Conservation (phyloP, 2,797 vertebrate species). For the Cephalopachus bancanus region DNA sequence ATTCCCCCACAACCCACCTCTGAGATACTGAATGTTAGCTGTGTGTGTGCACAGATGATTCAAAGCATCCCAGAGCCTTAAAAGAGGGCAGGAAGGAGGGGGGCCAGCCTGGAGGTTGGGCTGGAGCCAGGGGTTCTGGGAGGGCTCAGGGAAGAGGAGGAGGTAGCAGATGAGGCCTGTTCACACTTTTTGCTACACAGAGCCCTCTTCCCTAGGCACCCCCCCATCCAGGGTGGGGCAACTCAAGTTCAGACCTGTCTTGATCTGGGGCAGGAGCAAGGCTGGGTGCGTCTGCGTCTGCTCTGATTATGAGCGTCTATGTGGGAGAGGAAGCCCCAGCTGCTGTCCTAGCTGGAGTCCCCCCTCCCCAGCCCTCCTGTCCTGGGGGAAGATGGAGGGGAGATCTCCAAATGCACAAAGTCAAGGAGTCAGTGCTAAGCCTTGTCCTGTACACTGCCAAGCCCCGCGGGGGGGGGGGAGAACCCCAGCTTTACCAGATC, state of each 20-base stretch:
- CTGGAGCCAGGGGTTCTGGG: background rate
- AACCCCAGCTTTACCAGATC: constrained; percentile 11
- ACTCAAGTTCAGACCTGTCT: constrained; percentile 80
- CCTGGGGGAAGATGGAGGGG: background rate
- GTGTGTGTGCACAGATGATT: background rate
- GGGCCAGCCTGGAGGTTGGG: background rate
- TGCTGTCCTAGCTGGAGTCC: background rate
- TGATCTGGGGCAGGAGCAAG: constrained; percentile 64
- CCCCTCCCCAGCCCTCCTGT: background rate
- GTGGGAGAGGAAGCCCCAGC: background rate
- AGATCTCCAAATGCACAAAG: constrained; percentile 28
- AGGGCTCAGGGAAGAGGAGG: constrained; percentile 24
- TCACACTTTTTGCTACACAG: background rate
- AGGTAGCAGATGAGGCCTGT: background rate
- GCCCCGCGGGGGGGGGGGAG: background rate
- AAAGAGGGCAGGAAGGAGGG: background rate
- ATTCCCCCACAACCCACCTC: background rate
- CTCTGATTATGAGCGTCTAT: constrained; percentile 78
- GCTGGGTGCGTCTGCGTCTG: constrained; percentile 76
- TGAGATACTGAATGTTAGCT: background rate
- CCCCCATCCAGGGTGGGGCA: constrained; percentile 52
- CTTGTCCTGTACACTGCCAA: background rate
- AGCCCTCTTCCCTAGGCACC: constrained; percentile 42
- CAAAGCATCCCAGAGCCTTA: constrained; percentile 4
- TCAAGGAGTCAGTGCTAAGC: background rate